phyloP scores from a whole-genome alignment of 2,113 vertebrate species.

The Eudyptes chrysolophus region DNA sequence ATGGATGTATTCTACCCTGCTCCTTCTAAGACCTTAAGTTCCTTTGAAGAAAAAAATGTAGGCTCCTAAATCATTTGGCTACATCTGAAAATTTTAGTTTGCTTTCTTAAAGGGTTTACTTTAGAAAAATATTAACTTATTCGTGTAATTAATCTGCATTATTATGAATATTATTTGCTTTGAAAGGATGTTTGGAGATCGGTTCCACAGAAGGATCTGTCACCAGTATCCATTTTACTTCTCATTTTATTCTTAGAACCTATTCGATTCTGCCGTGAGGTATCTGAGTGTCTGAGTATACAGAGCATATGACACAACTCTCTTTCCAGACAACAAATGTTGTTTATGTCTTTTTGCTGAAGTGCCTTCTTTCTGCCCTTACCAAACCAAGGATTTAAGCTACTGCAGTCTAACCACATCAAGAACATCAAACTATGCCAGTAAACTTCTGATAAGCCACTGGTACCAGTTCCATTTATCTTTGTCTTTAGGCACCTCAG shows the following conservation, averaged over 20 bases:
- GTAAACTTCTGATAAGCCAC: neutral
- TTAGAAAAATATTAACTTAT: neutral
- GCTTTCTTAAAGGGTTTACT: neutral
- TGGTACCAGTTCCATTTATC: neutral
- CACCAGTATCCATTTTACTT: neutral
- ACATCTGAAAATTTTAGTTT: neutral
- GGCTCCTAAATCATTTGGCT: neutral
- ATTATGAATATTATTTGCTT: neutral
- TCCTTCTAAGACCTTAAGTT: neutral
- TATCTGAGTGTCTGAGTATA: neutral
- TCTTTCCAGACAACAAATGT: neutral
- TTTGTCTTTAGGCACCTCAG: neutral
- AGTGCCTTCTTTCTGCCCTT: neutral
- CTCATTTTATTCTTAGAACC: neutral
- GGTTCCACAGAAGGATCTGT: neutral
- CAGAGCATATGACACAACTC: neutral
- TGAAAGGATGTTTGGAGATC: neutral
- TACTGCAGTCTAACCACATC: neutral
- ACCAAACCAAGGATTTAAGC: neutral
- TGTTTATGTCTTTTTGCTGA: neutral
- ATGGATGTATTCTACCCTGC: neutral
- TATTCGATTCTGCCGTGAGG: neutral
- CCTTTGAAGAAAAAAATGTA: neutral
- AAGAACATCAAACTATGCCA: neutral
- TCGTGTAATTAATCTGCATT: neutral